These are phyloP conservation scores for Argyresthia goedartella DNA, from an alignment of 2,888 invertebrate genomes.

Conservation along the genomic window DNA sequence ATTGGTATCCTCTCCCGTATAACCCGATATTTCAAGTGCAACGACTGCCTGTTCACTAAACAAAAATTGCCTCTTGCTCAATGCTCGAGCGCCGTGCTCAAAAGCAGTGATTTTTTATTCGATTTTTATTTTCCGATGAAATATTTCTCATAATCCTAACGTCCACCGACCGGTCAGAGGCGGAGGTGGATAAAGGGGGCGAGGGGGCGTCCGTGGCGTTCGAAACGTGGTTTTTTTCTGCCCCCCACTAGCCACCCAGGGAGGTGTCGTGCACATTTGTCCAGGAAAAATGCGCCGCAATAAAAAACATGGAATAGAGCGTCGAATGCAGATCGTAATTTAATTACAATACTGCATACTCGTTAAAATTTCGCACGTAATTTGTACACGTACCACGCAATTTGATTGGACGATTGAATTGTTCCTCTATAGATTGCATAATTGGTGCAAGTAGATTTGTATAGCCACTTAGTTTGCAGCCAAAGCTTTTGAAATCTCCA, in stretches of 20 bases:
- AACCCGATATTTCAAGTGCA: too few species aligned
- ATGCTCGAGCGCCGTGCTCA: too few species aligned
- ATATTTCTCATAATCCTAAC: slow-evolving; percentile 55
- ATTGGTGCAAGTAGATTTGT: too few species aligned
- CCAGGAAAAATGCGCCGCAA: slow-evolving; percentile 41
- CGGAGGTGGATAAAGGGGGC: slow-evolving; percentile 20
- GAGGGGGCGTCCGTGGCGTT: slow-evolving; percentile 22
- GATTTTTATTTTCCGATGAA: slow-evolving; percentile 41
- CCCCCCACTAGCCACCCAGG: slow-evolving; percentile 14
- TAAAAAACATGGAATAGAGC: slow-evolving; percentile 39
- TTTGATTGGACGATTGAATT: too few species aligned
- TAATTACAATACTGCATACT: slow-evolving; percentile 36
- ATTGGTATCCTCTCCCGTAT: too few species aligned
- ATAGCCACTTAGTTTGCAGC: too few species aligned
- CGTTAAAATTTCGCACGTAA: too few species aligned
- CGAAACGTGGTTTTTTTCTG: slow-evolving; percentile 39
- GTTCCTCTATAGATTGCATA: too few species aligned
- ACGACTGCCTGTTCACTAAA: not conserved
- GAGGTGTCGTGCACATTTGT: slow-evolving; percentile 42
- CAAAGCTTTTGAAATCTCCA: too few species aligned
- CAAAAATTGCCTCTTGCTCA: slow-evolving; percentile 5
- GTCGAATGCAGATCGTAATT: slow-evolving; percentile 55
- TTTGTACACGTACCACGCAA: too few species aligned
- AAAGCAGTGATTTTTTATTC: slow-evolving; percentile 2
- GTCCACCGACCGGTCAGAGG: slow-evolving; percentile 50